A percentile compares a stretch with the other conserved stretches of the same genome.
These are phyloP conservation scores for Subacronicta megacephala DNA, from an alignment of 2,888 invertebrate genomes.

Conservation along the genomic window DNA sequence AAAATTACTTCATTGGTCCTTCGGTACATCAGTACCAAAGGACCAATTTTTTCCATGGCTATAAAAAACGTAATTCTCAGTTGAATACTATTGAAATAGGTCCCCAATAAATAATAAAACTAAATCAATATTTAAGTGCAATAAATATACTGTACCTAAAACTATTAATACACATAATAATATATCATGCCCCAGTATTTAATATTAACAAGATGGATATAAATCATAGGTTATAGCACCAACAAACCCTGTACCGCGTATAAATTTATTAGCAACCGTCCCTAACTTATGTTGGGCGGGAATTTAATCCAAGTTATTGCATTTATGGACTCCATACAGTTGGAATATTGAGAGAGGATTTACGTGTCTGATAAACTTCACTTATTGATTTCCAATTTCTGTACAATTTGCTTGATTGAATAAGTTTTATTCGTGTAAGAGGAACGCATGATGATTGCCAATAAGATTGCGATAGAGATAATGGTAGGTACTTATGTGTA, in stretches of 20 bases:
- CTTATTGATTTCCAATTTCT: constrained; percentile 58
- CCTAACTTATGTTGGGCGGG: constrained; percentile 58
- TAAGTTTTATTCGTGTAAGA: constrained; percentile 50
- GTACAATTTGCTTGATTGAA: constrained; percentile 59
- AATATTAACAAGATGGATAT: constrained; percentile 56
- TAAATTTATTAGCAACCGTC: constrained; percentile 63
- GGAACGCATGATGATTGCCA: constrained; percentile 34
- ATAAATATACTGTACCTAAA: not conserved
- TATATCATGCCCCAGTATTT: constrained; percentile 50
- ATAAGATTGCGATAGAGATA: constrained; percentile 27
- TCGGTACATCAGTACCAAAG: no score
- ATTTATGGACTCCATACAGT: constrained; percentile 49
- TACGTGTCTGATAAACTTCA: constrained; percentile 58
- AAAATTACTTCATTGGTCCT: no score
- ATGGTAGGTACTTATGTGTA: no score
- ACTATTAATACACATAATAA: constrained; percentile 24
- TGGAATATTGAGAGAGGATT: constrained; percentile 52
- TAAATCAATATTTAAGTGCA: not conserved
- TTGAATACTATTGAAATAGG: no score
- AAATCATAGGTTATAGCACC: constrained; percentile 58
- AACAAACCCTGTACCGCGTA: constrained; percentile 54
- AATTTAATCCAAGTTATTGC: constrained; percentile 71
- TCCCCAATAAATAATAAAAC: no score
- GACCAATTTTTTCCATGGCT: no score
- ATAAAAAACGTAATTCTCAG: no score